Evolutionary conservation across 2,113 vertebrate species (phyloP).

Genomic region (Stomatorhinus ivindoensis): DNA sequence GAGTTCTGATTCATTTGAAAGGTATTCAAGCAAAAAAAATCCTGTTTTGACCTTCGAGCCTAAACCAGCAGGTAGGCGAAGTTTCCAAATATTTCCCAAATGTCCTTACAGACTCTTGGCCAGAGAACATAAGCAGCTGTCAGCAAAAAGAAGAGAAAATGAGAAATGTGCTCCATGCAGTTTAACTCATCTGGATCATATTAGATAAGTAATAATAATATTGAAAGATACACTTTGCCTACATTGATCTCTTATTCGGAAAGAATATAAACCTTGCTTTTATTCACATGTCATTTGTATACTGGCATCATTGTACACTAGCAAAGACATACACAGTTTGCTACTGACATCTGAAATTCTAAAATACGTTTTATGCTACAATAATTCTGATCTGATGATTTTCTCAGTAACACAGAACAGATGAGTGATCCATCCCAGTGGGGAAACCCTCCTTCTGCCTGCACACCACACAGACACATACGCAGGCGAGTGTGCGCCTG

Average conservation of each 20-base stretch:
- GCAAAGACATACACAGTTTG: background rate
- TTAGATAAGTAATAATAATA: background rate
- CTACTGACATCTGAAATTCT: background rate
- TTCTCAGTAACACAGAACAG: background rate
- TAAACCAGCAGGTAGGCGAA: background rate
- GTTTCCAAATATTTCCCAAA: background rate
- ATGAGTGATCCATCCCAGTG: background rate
- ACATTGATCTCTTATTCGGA: background rate
- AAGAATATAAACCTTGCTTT: background rate
- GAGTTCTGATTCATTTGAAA: no score
- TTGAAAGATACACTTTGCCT: background rate
- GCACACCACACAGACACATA: background rate
- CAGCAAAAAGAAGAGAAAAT: background rate
- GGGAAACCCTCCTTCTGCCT: background rate
- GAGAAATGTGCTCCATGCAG: background rate
- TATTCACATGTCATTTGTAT: background rate
- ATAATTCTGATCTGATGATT: background rate
- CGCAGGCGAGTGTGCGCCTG: background rate
- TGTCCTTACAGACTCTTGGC: background rate
- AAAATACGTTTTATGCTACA: background rate
- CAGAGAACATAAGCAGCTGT: background rate
- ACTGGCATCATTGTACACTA: background rate
- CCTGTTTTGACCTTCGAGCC: background rate
- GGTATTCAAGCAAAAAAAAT: no score
- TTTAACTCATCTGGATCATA: background rate